Evolutionary conservation across 2,797 vertebrate genomes (phyloP).

Genomic region (Peromyscus aztecus): DNA sequence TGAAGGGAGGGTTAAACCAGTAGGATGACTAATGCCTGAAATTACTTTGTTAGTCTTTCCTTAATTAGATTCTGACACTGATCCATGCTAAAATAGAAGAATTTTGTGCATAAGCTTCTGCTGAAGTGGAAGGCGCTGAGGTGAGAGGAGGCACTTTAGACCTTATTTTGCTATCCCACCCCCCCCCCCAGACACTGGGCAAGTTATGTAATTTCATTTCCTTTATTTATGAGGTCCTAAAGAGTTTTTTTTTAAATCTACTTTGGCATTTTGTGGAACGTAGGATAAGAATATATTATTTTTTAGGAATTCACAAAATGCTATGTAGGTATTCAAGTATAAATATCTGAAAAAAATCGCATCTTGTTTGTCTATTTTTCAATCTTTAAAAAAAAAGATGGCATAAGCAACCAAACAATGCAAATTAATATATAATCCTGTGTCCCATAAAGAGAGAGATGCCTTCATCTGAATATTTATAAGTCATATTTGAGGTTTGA

Average conservation of each 20-base stretch:
- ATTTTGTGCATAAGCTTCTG: not conserved
- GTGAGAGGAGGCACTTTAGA: not conserved
- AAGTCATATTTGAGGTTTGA: not conserved
- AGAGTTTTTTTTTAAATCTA: not conserved
- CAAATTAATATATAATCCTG: not conserved
- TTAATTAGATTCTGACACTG: conserved; percentile 59
- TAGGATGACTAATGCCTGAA: conserved; percentile 61
- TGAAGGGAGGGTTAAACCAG: not conserved
- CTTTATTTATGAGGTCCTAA: not conserved
- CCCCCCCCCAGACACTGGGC: not conserved
- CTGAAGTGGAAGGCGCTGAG: not conserved
- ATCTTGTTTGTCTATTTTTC: not conserved
- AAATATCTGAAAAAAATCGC: conserved; percentile 44
- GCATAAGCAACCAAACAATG: not conserved
- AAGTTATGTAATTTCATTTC: not conserved
- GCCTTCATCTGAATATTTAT: not conserved
- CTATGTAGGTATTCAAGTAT: not conserved
- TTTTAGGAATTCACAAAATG: conserved; percentile 54
- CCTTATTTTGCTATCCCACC: not conserved
- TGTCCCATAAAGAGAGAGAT: not conserved
- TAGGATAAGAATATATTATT: not conserved
- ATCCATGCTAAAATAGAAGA: conserved; percentile 50
- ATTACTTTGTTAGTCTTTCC: conserved; percentile 65
- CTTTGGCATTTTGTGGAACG: conserved; percentile 46
- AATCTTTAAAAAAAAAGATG: not conserved